These are phyloP conservation scores for Eulithis testata DNA, from an alignment of 2,888 invertebrate genomes.

Conservation along the genomic window DNA sequence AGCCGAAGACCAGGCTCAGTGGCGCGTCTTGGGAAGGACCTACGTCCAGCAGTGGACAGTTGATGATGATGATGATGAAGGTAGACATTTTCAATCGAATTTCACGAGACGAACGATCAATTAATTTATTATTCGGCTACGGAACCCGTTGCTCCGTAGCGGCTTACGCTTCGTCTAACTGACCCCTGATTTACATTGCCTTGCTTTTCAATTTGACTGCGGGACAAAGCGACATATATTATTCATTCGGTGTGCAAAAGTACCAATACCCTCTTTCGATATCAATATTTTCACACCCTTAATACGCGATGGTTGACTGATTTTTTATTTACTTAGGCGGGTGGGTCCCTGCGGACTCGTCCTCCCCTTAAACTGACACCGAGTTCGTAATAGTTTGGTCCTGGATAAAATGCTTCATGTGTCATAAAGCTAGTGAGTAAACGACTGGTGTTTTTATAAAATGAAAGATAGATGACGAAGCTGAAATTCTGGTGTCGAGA, in stretches of 20 bases:
- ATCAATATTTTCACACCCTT: slow-evolving; percentile 42
- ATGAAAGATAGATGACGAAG: slow-evolving; percentile 10
- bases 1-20: no score
- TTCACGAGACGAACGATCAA: no score
- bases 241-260: slow-evolving; percentile 40
- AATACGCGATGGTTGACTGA: slow-evolving; percentile 41
- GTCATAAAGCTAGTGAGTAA: slow-evolving; percentile 25
- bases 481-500: neutral
- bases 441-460: neutral
- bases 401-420: slow-evolving; percentile 36
- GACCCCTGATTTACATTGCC: slow-evolving; percentile 19
- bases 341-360: slow-evolving; percentile 28
- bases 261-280: slow-evolving; percentile 32
- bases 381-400: slow-evolving; percentile 42
- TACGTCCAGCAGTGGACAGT: no score
- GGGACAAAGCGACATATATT: slow-evolving; percentile 34
- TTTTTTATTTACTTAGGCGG: slow-evolving; percentile 46
- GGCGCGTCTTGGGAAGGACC: no score
- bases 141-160: slow-evolving; percentile 3
- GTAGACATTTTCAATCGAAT: no score
- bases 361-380: slow-evolving; percentile 39
- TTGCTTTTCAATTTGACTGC: slow-evolving; percentile 20
- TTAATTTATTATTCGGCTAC: neutral
- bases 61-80: no score
- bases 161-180: slow-evolving; percentile 1